Conservation (phyloP, 2,888 invertebrate genomes). For the Fragum sueziense region DNA sequence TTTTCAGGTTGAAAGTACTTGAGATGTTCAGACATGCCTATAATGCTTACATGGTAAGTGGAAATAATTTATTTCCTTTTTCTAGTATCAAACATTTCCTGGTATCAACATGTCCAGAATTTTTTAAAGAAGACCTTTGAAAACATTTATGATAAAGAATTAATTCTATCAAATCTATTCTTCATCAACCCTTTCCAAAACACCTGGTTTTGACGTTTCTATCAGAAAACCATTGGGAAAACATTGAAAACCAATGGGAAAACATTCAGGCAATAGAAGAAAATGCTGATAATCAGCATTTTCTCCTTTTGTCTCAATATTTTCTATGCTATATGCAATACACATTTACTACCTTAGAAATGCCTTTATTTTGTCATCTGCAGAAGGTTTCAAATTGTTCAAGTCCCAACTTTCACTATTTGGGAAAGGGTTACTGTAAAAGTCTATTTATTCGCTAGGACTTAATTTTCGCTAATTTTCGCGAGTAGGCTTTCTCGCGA, state of each 20-base stretch:
- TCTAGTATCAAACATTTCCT: background rate
- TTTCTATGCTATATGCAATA: background rate
- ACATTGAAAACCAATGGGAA: no score
- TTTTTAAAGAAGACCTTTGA: background rate
- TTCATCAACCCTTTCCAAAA: background rate
- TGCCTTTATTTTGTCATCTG: no score
- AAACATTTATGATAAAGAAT: background rate
- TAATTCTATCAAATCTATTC: background rate
- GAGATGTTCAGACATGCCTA: constrained; percentile 99
- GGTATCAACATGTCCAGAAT: background rate
- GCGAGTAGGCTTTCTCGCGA: no score
- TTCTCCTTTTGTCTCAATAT: background rate
- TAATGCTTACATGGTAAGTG: constrained; percentile 92
- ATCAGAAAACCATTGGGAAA: no score
- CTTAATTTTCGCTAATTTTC: no score
- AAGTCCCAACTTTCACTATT: no score
- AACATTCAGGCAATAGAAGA: background rate
- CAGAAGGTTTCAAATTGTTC: no score
- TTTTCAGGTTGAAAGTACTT: constrained; percentile 91
- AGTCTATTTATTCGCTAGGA: no score
- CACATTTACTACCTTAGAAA: no score
- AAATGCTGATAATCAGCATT: background rate
- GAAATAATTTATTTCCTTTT: background rate
- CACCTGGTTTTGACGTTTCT: no score
- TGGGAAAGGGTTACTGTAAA: no score